Evolutionary conservation across 2,113 vertebrate species (phyloP), one percentile per base, ranked within the genome.

Genomic region (Sceloporus undulatus): DNA sequence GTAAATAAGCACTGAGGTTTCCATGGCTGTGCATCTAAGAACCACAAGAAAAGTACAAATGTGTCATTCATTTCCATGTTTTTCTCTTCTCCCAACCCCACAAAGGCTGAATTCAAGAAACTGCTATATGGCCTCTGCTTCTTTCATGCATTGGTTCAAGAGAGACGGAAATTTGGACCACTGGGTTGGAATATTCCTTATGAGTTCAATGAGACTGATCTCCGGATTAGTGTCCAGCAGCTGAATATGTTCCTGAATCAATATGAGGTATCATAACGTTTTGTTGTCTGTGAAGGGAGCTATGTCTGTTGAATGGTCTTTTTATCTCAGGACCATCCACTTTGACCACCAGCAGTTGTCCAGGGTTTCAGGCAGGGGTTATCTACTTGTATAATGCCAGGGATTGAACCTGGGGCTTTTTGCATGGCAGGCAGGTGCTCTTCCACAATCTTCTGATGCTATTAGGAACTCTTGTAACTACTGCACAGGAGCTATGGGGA

Each of bases 141-240:
- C 96, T 99, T 98, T 95, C 98, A 98, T 0, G 98, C 97, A 0
- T 91, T 98, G 90, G 97, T 96, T 54, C 98, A 98, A 92, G 98
- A 99, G 94, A 97, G 98, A 77, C 94, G 96, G 42, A 98, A 98
- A 92, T 98, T 98, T n/a, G 98, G 98, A 29, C 98, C 98, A 0
- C 83, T 98, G 83, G 98, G 98, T 13, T 99, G 98, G 98, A 98
- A 98, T 93, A 98, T 98, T 91, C 98, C 97, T 0, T 98, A 98
- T 0, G 98, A 98, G 92, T 98, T 98, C 95, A 98, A 98, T 1
- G 97, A 98, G 94, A 98, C 98, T 0, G 97, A 98, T 92, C 95
- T 98, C 73, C 95, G 97, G 27, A 98, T 98, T 94, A 98, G 98
- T 0, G 98, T 98, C 2, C 98, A 98, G 89, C 98, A 99, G 76